Evolutionary conservation across 2,888 invertebrate genomes (phyloP), one percentile per base, ranked within the genome.

Genomic region (Seira musarum): DNA sequence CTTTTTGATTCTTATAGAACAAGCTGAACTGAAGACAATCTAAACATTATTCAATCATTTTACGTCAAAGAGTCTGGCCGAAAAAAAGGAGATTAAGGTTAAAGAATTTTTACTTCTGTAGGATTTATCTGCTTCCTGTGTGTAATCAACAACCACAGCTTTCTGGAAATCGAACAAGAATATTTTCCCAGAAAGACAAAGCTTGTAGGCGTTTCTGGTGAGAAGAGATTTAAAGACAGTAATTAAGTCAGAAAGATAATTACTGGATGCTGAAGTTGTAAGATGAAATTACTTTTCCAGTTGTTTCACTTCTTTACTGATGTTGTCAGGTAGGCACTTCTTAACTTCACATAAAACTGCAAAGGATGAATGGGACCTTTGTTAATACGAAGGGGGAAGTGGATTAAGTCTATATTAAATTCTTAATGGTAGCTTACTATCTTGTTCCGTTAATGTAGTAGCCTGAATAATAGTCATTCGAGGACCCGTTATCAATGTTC

Each of bases 161-260:
- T 30, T 67, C 13, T 79, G 60, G 2, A 49, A 6, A 13, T 72
- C 65, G 40, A 79, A 79, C 19, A 79, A 6, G 19, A 79, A 79
- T 10, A 72, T 46, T 35, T 79, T 79, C 15, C 78, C 78, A 8
- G 35, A 10, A 13, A 79, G 24, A 10, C 40, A 72, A 17, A 79
- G 78, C 30, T 79, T 79, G 25, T 72, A 79, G 1, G 67, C 78
- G 5, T 49, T 66, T 46, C 78, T 79, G 25, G 6, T 8, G 1
- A 63, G 17, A 24, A n/a, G n/a, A n/a, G n/a, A n/a, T n/a, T n/a
- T n/a, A n/a, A n/a, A n/a, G n/a, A n/a, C n/a, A n/a, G n/a, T n/a
- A n/a, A n/a, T n/a, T n/a, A n/a, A n/a, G n/a, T n/a, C n/a, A n/a
- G n/a, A n/a, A n/a, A n/a, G n/a, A n/a, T n/a, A n/a, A n/a, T n/a